phyloP scores from a whole-genome alignment of 2,797 vertebrate species.

The Zalophus californianus region DNA sequence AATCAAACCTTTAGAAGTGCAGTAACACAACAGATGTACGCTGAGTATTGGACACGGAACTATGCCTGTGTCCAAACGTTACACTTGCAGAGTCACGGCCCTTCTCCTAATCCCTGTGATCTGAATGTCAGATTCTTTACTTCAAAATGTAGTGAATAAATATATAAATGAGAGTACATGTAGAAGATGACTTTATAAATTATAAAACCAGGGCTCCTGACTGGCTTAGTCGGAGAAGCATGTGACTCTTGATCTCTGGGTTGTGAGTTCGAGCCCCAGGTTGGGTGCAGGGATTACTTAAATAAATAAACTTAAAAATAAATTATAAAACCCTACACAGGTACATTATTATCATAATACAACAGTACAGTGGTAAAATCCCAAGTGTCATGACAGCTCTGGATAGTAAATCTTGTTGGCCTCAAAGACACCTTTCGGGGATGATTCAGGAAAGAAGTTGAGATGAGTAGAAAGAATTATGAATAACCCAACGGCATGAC shows the following conservation, averaged over 20 bases:
- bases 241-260: background rate
- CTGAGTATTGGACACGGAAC: background rate
- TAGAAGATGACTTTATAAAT: background rate
- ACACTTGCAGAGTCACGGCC: background rate
- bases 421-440: background rate
- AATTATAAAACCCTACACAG: background rate
- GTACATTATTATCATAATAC: background rate
- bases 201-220: background rate
- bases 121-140: background rate
- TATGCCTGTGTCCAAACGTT: background rate
- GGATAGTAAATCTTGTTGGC: background rate
- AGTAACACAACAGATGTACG: background rate
- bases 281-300: background rate
- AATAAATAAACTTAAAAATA: background rate
- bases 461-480: background rate
- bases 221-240: background rate
- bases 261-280: background rate
- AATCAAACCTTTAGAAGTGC: background rate
- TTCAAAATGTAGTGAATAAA: slow-evolving; percentile 3
- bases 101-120: background rate
- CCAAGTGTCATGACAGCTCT: background rate
- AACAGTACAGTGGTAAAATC: background rate
- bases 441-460: background rate
- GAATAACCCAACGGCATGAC: background rate
- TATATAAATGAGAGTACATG: background rate